These are phyloP conservation scores for Dynastes tityus DNA, from an alignment of 2,888 invertebrate genomes.

Conservation along the genomic window DNA sequence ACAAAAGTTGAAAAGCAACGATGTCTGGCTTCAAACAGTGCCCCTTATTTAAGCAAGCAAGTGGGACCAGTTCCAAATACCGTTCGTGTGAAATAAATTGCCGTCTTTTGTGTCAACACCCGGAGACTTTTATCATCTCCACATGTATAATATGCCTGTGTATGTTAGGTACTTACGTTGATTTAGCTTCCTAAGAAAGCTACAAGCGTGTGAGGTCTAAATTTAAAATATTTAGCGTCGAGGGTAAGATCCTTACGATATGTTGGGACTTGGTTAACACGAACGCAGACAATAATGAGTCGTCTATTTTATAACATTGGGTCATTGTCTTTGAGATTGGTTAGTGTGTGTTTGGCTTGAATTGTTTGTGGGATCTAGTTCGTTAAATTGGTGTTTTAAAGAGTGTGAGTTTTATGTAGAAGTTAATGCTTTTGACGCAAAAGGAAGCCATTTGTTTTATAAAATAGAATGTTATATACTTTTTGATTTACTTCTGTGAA, in stretches of 20 bases:
- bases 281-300: not conserved
- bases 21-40: not conserved
- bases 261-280: not conserved
- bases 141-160: not conserved
- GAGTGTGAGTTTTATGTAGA: too few relatives aligned
- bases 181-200: not conserved
- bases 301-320: not conserved
- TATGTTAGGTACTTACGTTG: not conserved
- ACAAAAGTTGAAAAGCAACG: too few relatives aligned
- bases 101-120: constrained; percentile 20
- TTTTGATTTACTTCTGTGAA: too few relatives aligned
- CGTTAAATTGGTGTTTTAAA: too few relatives aligned
- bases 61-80: constrained; percentile 2
- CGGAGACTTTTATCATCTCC: not conserved
- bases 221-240: not conserved
- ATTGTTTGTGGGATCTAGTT: too few relatives aligned
- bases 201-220: not conserved
- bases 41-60: not conserved
- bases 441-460: too few relatives aligned
- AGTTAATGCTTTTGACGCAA: too few relatives aligned
- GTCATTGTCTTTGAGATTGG: too few relatives aligned
- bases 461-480: too few relatives aligned
- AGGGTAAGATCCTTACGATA: not conserved
- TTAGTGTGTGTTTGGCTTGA: too few relatives aligned
- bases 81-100: not conserved